phyloP scores from a whole-genome alignment of 1,140 invertebrate genomes.

The Onthophagus taurus region DNA sequence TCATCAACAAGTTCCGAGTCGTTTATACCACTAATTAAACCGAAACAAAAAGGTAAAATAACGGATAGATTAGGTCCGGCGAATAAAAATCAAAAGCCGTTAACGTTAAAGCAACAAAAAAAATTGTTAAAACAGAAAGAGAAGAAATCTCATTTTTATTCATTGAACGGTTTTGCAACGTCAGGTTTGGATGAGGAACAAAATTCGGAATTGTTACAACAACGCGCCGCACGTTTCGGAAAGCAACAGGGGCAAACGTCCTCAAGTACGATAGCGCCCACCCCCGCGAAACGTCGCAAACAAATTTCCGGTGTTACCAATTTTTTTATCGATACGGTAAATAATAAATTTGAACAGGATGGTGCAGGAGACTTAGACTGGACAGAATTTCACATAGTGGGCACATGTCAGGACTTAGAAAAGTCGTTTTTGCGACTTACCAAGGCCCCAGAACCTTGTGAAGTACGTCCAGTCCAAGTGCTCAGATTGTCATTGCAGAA shows the following conservation, averaged over 20 bases:
- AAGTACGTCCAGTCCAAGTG: conserved; percentile 81
- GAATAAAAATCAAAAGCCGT: conserved; percentile 34
- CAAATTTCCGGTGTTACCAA: conserved; percentile 11
- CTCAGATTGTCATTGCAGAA: conserved; percentile 75
- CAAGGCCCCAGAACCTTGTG: conserved; percentile 85
- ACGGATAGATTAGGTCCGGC: conserved; percentile 32
- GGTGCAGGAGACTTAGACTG: conserved; percentile 63
- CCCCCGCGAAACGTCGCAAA: conserved; percentile 31
- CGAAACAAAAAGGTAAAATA: conserved; percentile 40
- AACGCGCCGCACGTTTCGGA: conserved; percentile 70
- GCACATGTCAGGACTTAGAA: conserved; percentile 85
- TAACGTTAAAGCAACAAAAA: conserved; percentile 44
- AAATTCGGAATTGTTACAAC: conserved; percentile 66
- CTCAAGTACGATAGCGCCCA: conserved; percentile 38
- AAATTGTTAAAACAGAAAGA: conserved; percentile 48
- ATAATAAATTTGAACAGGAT: conserved; percentile 45
- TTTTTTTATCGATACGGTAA: conserved; percentile 31
- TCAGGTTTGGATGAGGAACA: conserved; percentile 52
- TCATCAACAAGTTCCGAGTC: conserved; percentile 34
- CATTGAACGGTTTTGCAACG: conserved; percentile 51
- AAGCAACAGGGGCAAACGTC: conserved; percentile 12
- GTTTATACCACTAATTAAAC: conserved; percentile 36
- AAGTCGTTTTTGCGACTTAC: conserved; percentile 92
- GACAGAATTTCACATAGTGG: conserved; percentile 80
- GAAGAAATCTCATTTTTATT: conserved; percentile 57